Evolutionary conservation across 2,797 vertebrate species (phyloP).

Genomic region (Lepilemur ruficaudatus): DNA sequence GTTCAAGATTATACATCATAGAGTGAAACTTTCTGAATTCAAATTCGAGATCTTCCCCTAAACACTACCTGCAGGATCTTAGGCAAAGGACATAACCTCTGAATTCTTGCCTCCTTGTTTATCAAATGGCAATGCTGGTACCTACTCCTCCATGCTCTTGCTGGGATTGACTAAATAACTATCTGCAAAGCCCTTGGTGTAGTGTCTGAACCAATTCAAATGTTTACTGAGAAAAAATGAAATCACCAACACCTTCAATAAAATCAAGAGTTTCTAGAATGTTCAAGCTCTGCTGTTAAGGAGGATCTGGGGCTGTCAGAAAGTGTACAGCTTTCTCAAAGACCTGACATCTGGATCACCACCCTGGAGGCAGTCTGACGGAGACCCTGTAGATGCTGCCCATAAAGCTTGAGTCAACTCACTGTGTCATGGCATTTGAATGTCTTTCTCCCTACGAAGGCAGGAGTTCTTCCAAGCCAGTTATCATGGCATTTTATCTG

Average conservation of each 20-base stretch:
- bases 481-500: not conserved
- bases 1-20: not conserved
- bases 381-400: no score
- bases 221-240: not conserved
- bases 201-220: not conserved
- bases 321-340: not conserved
- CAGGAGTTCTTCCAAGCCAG: not conserved
- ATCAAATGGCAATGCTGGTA: not conserved
- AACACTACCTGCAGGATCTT: not conserved
- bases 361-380: not conserved
- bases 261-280: not conserved
- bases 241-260: not conserved
- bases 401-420: not conserved
- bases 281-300: not conserved
- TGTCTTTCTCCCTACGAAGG: not conserved
- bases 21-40: not conserved
- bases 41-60: not conserved
- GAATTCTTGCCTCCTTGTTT: not conserved
- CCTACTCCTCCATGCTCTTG: not conserved
- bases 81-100: not conserved
- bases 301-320: not conserved
- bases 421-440: fast-evolving
- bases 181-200: not conserved
- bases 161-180: not conserved
- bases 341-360: not conserved